Evolutionary conservation across 2,797 vertebrate species (phyloP).

Genomic region (Apogon hyalosoma): DNA sequence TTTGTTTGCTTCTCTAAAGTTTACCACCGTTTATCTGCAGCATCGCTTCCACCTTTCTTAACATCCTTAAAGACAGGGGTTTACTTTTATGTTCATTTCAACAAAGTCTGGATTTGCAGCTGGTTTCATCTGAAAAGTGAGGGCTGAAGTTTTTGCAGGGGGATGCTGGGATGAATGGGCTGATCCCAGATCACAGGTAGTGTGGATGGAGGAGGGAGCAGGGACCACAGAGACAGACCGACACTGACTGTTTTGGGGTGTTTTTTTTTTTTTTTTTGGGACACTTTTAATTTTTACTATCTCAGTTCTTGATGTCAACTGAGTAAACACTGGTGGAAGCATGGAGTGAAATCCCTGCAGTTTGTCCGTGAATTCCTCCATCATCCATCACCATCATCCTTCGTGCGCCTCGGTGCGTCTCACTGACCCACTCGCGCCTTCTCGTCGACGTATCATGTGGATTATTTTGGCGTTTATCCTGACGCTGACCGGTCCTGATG

Average conservation of each 20-base stretch:
- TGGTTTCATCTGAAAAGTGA: constrained; percentile 23
- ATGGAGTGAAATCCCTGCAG: constrained; percentile 21
- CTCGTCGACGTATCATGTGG: constrained; percentile 70
- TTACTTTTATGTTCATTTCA: neutral
- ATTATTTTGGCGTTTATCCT: constrained; percentile 66
- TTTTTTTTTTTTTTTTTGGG: neutral
- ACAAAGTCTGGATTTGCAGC: neutral
- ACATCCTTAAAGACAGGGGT: neutral
- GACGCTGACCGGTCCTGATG: constrained; percentile 59
- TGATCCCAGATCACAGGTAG: constrained; percentile 46
- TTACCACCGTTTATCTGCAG: neutral
- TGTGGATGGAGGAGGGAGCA: constrained; percentile 37
- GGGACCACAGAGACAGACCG: constrained; percentile 1
- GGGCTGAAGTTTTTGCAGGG: constrained; percentile 12
- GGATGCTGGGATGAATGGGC: constrained; percentile 56
- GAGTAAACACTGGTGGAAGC: neutral
- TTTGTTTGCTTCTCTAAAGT: neutral
- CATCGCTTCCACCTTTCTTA: neutral
- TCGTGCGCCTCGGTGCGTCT: constrained; percentile 26
- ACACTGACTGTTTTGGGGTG: neutral
- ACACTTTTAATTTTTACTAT: neutral
- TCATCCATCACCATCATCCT: constrained; percentile 36
- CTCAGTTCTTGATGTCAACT: neutral
- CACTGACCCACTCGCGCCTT: constrained; percentile 10
- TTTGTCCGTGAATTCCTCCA: neutral